phyloP scores from a whole-genome alignment of 2,797 vertebrate species.

The Apogon hyalosoma region DNA sequence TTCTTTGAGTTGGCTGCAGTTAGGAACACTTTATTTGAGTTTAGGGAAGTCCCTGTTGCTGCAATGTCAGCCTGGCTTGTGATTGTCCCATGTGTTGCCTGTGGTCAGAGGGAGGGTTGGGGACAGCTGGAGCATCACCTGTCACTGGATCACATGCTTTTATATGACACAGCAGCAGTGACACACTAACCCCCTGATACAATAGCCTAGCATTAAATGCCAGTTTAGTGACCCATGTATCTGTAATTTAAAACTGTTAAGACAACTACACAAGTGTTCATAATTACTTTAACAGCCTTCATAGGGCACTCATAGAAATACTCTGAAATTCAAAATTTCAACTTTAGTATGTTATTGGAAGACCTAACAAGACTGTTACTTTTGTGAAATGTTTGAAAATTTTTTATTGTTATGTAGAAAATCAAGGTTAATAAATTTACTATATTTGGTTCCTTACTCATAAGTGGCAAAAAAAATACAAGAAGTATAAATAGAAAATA shows the following conservation, averaged over 20 bases:
- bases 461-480: too few relatives aligned
- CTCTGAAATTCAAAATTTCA: too few relatives aligned
- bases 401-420: too few relatives aligned
- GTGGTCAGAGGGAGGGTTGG: slow-evolving; percentile 44
- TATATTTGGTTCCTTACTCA: too few relatives aligned
- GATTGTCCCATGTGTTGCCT: slow-evolving; percentile 69
- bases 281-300: background rate
- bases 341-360: too few relatives aligned
- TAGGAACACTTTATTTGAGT: slow-evolving; percentile 21
- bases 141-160: slow-evolving; percentile 68
- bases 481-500: too few relatives aligned
- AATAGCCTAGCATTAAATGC: background rate
- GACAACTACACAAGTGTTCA: background rate
- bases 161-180: slow-evolving; percentile 47
- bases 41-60: slow-evolving; percentile 46
- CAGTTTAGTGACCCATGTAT: background rate
- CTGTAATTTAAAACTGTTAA: background rate
- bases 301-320: too few relatives aligned
- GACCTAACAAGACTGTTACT: too few relatives aligned
- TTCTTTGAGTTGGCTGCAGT: slow-evolving; percentile 2
- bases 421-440: too few relatives aligned
- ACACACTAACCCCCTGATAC: slow-evolving; percentile 25
- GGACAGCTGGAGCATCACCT: slow-evolving; percentile 81
- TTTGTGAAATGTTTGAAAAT: too few relatives aligned
- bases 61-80: slow-evolving; percentile 35